phyloP scores from a whole-genome alignment of 2,113 vertebrate species.

The Pachyramphus minor region DNA sequence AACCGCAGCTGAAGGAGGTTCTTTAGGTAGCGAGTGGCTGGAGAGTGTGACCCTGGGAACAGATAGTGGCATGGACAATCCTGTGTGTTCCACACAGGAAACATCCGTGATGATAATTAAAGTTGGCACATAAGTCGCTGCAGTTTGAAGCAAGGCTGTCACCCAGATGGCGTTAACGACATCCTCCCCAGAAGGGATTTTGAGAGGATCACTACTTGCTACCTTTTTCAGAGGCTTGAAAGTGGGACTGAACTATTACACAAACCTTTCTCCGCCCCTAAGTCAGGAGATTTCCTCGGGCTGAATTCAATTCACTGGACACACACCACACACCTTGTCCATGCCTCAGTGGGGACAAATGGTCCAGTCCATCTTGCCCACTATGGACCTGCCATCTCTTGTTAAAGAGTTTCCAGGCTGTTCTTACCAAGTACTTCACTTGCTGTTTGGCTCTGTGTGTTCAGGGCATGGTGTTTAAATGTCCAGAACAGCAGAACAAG shows the following conservation, averaged over 20 bases:
- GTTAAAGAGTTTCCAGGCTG: background rate
- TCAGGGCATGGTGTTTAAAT: background rate
- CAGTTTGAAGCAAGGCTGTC: background rate
- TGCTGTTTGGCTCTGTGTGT: background rate
- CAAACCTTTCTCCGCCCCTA: background rate
- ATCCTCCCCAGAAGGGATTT: background rate
- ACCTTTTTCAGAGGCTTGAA: background rate
- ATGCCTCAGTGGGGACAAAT: accelerated
- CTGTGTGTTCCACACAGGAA: background rate
- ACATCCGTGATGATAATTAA: background rate
- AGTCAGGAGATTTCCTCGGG: background rate
- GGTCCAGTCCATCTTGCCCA: background rate
- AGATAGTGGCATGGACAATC: background rate
- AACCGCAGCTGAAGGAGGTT: background rate
- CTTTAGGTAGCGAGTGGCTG: background rate
- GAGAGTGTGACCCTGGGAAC: background rate
- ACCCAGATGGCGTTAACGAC: background rate
- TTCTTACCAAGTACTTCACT: background rate
- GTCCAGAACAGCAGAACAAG: background rate
- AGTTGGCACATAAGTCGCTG: background rate
- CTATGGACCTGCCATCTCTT: background rate
- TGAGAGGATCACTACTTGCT: background rate
- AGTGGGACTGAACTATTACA: background rate
- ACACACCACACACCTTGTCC: accelerated
- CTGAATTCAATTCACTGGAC: accelerated